phyloP scores from a whole-genome alignment of 2,888 invertebrate species.

The Polylopha cassiicola region DNA sequence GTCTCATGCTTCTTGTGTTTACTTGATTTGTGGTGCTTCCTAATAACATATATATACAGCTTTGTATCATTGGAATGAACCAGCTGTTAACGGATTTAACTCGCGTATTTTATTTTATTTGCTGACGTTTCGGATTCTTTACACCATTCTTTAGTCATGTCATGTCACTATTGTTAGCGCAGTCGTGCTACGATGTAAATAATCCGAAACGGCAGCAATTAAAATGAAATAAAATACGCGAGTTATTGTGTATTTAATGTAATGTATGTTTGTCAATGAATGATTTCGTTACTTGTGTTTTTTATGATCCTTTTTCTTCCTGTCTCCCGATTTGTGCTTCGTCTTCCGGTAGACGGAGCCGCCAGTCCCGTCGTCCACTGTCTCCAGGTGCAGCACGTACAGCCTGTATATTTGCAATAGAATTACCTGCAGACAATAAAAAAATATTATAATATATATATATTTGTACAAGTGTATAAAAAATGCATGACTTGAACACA shows the following conservation, averaged over 20 bases:
- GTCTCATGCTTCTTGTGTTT: constrained; percentile 55
- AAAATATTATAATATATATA: no score
- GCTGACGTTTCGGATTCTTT: no score
- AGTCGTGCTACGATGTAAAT: no score
- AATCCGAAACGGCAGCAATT: no score
- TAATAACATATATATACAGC: constrained; percentile 20
- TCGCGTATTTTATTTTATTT: no score
- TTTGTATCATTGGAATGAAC: no score
- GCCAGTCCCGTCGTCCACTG: constrained; percentile 52
- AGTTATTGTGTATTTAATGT: constrained; percentile 1
- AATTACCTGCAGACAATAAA: constrained; percentile 81
- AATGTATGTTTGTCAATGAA: neutral
- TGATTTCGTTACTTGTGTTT: constrained; percentile 37
- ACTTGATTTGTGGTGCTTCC: constrained; percentile 54
- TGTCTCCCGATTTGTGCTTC: constrained; percentile 42
- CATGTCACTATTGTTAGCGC: no score
- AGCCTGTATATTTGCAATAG: constrained; percentile 90
- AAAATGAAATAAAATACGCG: neutral
- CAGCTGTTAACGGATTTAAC: no score
- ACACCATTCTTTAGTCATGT: no score
- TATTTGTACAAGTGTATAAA: no score
- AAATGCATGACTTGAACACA: no score
- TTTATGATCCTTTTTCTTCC: constrained; percentile 47
- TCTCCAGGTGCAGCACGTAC: constrained; percentile 87
- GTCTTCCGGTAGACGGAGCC: constrained; percentile 59